Conservation (phyloP, 2,888 invertebrate species). For the Tubulanus polymorphus region DNA sequence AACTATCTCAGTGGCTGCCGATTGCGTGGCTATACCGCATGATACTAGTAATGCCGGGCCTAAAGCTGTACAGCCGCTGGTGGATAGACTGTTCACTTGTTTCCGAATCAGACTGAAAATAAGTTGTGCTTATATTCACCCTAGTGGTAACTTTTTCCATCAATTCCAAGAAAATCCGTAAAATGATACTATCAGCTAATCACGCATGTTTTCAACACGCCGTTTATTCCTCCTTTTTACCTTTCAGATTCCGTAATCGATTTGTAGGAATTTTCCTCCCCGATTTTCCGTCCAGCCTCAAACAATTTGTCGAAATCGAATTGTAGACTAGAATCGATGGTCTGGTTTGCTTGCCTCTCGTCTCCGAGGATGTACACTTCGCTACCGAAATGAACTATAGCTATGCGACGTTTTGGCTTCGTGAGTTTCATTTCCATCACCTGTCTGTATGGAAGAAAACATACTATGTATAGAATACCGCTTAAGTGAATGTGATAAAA, state of each 20-base stretch:
- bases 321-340: no score
- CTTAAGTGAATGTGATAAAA: no score
- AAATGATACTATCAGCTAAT: no score
- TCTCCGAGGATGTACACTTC: slow-evolving; percentile 32
- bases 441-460: slow-evolving; percentile 26
- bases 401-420: slow-evolving; percentile 34
- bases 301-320: no score
- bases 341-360: slow-evolving; percentile 18
- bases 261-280: no score
- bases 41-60: slow-evolving; percentile 40
- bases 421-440: slow-evolving; percentile 35
- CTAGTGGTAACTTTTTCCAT: background rate
- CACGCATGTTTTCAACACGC: no score
- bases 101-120: slow-evolving; percentile 1
- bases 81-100: slow-evolving; percentile 22
- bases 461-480: no score
- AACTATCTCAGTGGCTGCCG: slow-evolving; percentile 37
- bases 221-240: no score
- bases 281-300: no score
- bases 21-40: slow-evolving; percentile 30
- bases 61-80: slow-evolving; percentile 33
- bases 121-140: background rate
- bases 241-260: no score
- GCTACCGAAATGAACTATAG: slow-evolving; percentile 31
- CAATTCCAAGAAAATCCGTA: background rate